These are phyloP conservation scores for Pristionchus arcanus DNA, from an alignment of 2,888 invertebrate genomes.

Conservation along the genomic window DNA sequence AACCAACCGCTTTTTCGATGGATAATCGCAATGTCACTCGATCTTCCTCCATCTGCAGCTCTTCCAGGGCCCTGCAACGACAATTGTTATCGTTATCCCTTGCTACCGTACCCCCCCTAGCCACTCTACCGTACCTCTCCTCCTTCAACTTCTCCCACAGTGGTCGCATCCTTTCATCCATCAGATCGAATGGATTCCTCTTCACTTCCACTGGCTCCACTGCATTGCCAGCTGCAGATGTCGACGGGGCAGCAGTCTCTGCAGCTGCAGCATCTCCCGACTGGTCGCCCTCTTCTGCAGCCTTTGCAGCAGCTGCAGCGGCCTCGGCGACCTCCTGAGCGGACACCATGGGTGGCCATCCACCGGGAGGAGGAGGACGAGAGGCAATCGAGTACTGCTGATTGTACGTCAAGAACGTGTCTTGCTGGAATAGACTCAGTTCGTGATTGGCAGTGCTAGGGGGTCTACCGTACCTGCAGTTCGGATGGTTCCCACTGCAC, in stretches of 20 bases:
- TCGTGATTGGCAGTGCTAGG: neutral
- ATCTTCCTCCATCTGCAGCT: neutral
- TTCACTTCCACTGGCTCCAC: neutral
- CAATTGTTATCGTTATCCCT: neutral
- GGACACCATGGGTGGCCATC: conserved; percentile 33
- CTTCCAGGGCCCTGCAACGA: neutral
- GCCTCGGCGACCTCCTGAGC: conserved; percentile 26
- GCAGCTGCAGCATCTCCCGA: neutral
- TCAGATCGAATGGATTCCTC: neutral
- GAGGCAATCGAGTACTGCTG: neutral
- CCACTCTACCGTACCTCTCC: conserved; percentile 52
- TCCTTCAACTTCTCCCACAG: conserved; percentile 35
- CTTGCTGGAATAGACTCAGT: neutral
- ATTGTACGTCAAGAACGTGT: neutral
- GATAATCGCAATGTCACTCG: conserved; percentile 12
- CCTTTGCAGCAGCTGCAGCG: neutral
- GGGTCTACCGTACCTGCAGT: neutral
- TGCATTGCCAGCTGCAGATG: neutral
- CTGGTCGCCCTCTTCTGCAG: neutral
- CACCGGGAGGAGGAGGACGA: conserved; percentile 1
- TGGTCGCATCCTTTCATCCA: neutral
- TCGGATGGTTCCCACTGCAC: neutral
- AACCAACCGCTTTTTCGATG: conserved; percentile 32
- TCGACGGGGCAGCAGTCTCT: conserved; percentile 3
- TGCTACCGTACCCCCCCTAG: neutral